These are phyloP conservation scores for Luffia ferchaultella DNA, from an alignment of 2,888 invertebrate species.

Conservation along the genomic window DNA sequence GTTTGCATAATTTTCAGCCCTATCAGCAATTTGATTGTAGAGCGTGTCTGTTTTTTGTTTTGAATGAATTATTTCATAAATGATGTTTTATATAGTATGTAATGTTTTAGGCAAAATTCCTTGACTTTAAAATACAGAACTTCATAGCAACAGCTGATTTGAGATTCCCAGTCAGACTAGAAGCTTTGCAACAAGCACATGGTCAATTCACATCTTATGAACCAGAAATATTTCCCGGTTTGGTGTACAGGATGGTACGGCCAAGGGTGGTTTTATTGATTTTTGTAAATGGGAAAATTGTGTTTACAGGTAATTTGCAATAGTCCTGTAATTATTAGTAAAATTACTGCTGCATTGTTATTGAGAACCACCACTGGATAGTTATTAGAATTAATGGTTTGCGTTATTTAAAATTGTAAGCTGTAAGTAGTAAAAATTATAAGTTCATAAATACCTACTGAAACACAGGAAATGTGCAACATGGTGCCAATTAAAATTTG, in stretches of 20 bases:
- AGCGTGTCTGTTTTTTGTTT: too few relatives aligned
- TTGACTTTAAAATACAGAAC: constrained; percentile 82
- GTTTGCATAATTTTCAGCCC: too few relatives aligned
- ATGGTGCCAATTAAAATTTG: too few relatives aligned
- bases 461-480: too few relatives aligned
- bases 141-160: constrained; percentile 80
- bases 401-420: too few relatives aligned
- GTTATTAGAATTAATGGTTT: neutral
- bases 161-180: constrained; percentile 76
- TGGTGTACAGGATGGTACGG: constrained; percentile 97
- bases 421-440: too few relatives aligned
- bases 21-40: too few relatives aligned
- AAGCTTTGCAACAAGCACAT: constrained; percentile 77
- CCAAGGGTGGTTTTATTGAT: constrained; percentile 95
- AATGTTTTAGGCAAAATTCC: constrained; percentile 72
- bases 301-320: constrained; percentile 81
- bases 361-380: neutral
- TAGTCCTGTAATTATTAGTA: neutral
- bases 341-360: constrained; percentile 1
- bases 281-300: constrained; percentile 99
- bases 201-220: constrained; percentile 90
- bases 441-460: too few relatives aligned
- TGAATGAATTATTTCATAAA: too few relatives aligned
- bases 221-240: constrained; percentile 98
- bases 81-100: too few relatives aligned